phyloP scores from a whole-genome alignment of 2,888 invertebrate species.

The Cyclophora punctaria region DNA sequence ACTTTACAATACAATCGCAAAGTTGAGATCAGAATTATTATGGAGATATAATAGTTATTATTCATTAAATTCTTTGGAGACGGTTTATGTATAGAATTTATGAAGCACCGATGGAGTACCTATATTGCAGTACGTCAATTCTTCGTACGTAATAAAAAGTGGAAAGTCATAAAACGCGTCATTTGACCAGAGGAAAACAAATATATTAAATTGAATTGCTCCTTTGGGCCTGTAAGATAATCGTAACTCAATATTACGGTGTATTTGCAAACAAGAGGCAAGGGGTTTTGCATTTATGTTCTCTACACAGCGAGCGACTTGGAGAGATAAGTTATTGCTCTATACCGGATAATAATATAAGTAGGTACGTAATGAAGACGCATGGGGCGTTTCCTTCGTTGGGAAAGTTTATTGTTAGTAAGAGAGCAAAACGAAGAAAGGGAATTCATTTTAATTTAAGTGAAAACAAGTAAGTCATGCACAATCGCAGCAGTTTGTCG shows the following conservation, averaged over 20 bases:
- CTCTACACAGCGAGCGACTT: too few relatives aligned
- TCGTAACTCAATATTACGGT: constrained; percentile 45
- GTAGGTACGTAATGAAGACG: too few relatives aligned
- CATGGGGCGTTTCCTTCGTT: too few relatives aligned
- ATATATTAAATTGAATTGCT: constrained; percentile 53
- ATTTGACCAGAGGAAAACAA: constrained; percentile 51
- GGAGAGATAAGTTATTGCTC: too few relatives aligned
- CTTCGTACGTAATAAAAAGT: constrained; percentile 33
- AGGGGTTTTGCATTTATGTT: constrained; percentile 21
- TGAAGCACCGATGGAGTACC: constrained; percentile 1
- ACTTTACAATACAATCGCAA: neutral
- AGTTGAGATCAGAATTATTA: neutral
- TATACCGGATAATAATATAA: too few relatives aligned
- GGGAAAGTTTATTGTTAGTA: too few relatives aligned
- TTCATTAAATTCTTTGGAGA: neutral
- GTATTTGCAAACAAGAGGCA: constrained; percentile 31
- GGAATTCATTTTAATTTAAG: constrained; percentile 4
- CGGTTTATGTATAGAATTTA: constrained; percentile 1
- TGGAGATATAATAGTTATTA: neutral
- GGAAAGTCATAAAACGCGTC: constrained; percentile 44
- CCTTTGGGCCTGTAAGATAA: constrained; percentile 43
- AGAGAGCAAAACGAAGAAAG: neutral
- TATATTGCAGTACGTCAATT: constrained; percentile 24
- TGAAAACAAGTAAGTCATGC: constrained; percentile 8
- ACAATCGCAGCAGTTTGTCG: constrained; percentile 25